Evolutionary conservation across 2,888 invertebrate species (phyloP).

Genomic region (Sarcophaga rosellei): DNA sequence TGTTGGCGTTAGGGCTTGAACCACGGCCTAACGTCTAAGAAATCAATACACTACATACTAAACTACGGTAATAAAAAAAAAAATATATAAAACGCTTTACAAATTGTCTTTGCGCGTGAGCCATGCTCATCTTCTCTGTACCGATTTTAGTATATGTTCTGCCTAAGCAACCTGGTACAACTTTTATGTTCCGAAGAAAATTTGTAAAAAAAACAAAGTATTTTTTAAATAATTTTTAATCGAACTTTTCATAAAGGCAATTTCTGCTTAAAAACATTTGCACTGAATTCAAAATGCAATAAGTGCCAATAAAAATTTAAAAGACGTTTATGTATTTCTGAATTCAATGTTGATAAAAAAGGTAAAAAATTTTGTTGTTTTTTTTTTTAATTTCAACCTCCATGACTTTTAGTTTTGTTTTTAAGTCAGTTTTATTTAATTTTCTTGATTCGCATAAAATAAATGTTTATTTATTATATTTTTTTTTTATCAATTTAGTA

Average conservation of each 20-base stretch:
- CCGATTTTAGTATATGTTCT: no score
- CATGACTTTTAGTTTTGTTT: slow-evolving; percentile 29
- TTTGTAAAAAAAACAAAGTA: no score
- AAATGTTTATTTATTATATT: slow-evolving; percentile 5
- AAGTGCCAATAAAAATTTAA: not conserved
- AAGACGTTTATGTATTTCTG: not conserved
- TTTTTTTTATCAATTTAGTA: slow-evolving; percentile 30
- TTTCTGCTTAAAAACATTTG: not conserved
- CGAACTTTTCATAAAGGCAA: not conserved
- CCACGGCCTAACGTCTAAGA: no score
- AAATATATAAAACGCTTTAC: no score
- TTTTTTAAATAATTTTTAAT: not conserved
- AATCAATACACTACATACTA: no score
- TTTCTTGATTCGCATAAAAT: slow-evolving; percentile 23
- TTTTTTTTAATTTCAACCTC: not conserved
- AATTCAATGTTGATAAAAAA: not conserved
- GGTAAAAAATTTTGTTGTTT: no score
- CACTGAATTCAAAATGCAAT: not conserved
- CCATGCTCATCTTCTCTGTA: no score
- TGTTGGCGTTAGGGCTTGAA: no score
- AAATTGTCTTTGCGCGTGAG: no score
- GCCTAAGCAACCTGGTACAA: no score
- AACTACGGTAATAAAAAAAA: no score
- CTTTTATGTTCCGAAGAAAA: no score
- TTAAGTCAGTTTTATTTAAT: not conserved